Conservation (phyloP, 2,797 vertebrate genomes). For the Xenops minutus region DNA sequence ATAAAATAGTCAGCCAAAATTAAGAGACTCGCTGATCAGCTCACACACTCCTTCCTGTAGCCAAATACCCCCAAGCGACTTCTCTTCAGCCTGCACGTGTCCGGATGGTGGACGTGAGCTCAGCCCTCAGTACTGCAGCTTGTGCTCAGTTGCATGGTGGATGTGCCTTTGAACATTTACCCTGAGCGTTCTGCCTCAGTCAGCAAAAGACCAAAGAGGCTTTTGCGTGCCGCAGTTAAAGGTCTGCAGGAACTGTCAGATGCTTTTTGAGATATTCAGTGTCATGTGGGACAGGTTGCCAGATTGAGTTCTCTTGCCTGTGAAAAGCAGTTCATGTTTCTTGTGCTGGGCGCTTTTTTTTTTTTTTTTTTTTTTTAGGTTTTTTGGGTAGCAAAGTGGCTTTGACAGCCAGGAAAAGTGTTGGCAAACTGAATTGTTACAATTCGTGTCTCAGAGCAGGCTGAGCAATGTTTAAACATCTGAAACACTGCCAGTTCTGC, state of each 20-base stretch:
- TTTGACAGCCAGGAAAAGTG: not conserved
- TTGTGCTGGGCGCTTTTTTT: not conserved
- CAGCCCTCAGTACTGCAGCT: fast-evolving
- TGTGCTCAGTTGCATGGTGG: fast-evolving
- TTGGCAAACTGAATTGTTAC: not conserved
- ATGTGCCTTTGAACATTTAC: not conserved
- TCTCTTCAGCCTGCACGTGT: fast-evolving
- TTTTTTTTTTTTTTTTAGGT: not conserved
- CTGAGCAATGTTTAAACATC: not conserved
- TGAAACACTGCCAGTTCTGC: not conserved
- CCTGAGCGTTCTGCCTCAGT: fast-evolving
- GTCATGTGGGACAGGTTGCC: not conserved
- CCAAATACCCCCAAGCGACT: not conserved
- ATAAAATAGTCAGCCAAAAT: not conserved
- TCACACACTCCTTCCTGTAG: not conserved
- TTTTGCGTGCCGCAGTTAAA: not conserved
- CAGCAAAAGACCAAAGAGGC: not conserved
- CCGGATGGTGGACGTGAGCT: not conserved
- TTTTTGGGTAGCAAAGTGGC: not conserved
- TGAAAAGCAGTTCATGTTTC: not conserved
- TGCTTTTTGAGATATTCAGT: not conserved
- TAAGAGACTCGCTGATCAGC: not conserved
- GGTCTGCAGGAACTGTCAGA: not conserved
- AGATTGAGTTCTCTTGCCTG: not conserved
- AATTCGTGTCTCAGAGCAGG: not conserved